Evolutionary conservation across 2,797 vertebrate species (phyloP).

Genomic region (Gallinago nigripennis): DNA sequence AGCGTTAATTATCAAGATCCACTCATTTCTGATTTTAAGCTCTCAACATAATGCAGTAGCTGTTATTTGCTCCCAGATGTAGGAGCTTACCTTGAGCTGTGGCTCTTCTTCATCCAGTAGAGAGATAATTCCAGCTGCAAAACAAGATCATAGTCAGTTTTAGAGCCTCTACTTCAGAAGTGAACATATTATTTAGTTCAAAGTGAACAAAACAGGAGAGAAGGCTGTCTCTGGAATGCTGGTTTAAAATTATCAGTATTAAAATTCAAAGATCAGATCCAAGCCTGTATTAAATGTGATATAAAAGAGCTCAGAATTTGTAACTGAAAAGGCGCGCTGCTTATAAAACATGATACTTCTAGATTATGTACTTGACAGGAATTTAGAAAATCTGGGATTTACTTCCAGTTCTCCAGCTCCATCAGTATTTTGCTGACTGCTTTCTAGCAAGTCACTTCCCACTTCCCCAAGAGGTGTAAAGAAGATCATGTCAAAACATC

Average conservation of each 20-base stretch:
- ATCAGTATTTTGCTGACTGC: neutral
- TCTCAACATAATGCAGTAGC: neutral
- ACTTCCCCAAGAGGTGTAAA: neutral
- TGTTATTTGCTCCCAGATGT: neutral
- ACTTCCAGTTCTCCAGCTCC: neutral
- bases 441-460: neutral
- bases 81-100: conserved; percentile 90
- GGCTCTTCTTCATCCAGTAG: conserved; percentile 99
- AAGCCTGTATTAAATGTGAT: neutral
- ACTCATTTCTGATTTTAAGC: neutral
- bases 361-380: neutral
- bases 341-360: neutral
- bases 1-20: neutral
- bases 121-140: conserved; percentile 96
- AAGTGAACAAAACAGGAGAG: neutral
- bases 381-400: neutral
- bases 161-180: neutral
- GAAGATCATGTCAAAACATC: neutral
- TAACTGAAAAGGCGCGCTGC: neutral
- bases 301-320: neutral
- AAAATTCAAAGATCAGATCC: neutral
- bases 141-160: conserved; percentile 20
- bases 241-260: neutral
- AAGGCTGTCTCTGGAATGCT: neutral
- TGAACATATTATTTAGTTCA: neutral